Base-by-base conservation (phyloP, 2,797 vertebrate genomes). In the Sorex maritimensis region DNA sequence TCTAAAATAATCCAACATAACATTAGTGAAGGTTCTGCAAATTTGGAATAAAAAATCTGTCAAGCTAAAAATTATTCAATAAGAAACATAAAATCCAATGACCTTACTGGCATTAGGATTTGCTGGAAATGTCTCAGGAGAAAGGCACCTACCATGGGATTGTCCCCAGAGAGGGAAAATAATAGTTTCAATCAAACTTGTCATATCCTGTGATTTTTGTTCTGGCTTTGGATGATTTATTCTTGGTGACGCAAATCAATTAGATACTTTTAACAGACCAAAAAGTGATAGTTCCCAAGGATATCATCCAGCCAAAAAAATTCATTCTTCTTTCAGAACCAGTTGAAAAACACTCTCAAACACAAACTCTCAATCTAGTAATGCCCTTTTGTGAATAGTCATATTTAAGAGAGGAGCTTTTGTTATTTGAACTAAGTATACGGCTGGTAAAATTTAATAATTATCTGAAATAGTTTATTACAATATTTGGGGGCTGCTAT, bases 271-370 rank as follows among this genome's bases (percentile, higher is more conserved):
- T 80, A 88, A 94, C 94, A 86, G 88, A 94, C 91, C 88, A 81
- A 91, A 93, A 96, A 87, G 74, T 86, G 92, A 91, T 78, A 91
- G 94, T 85, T 96, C 82, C 92, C 92, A 92, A 93, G 86, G 94
- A 95, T 65, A 65, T 30, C 77, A n/a, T 44, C 17, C 13, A 55
- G 93, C 94, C 94, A 94, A 93, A 94, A 93, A 93, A 94, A 96
- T 67, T 63, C 65, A 68, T 93, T 93, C 84, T 90, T 85, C 13
- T 78, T 86, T 91, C 88, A 71, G 81, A 90, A 74, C 2, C 74
- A 92, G 84, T 80, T 2, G 41, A 26, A 65, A 91, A 94, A 89
- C 65, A 72, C 30, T 93, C 86, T 90, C 74, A 55, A 81, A 86
- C n/a, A 23, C 72, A 91, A 88, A 41, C 90, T 88, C 83, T 86